Conservation (phyloP, 2,888 invertebrate species). For the Himalopsyche kuldschensis region DNA sequence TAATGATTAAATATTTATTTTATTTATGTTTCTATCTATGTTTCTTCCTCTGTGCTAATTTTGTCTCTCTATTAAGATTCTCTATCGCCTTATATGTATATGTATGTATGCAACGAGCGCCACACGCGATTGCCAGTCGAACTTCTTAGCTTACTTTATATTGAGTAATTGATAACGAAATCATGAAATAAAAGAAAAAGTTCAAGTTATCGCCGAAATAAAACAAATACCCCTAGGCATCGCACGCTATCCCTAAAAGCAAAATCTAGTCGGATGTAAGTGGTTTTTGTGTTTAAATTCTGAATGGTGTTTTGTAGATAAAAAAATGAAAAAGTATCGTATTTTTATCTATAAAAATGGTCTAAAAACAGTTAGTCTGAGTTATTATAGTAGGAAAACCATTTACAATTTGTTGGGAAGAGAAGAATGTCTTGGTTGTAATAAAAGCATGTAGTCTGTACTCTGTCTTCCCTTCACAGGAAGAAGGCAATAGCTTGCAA, state of each 20-base stretch:
- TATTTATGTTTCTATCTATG: conserved; percentile 5
- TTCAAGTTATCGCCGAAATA: neutral
- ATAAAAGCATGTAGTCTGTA: too few species aligned
- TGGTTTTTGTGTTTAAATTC: too few species aligned
- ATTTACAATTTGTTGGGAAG: too few species aligned
- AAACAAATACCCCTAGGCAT: neutral
- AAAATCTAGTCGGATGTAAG: neutral
- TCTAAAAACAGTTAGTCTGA: too few species aligned
- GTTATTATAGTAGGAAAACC: too few species aligned
- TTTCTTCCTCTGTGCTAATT: conserved; percentile 19
- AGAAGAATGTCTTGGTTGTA: too few species aligned
- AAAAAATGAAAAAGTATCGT: too few species aligned
- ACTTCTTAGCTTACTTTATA: neutral
- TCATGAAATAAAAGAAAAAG: neutral
- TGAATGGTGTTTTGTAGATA: too few species aligned
- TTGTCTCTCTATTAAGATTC: neutral
- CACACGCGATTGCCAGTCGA: conserved; percentile 24
- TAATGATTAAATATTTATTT: neutral
- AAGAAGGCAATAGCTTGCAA: too few species aligned
- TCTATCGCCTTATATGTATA: conserved; percentile 35
- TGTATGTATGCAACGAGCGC: conserved; percentile 22
- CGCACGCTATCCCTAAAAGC: neutral
- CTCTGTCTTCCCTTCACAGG: too few species aligned
- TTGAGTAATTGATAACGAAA: neutral
- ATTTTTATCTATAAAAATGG: too few species aligned